Evolutionary conservation across 1,140 invertebrate species (phyloP).

Genomic region (Zaprionus davidi): DNA sequence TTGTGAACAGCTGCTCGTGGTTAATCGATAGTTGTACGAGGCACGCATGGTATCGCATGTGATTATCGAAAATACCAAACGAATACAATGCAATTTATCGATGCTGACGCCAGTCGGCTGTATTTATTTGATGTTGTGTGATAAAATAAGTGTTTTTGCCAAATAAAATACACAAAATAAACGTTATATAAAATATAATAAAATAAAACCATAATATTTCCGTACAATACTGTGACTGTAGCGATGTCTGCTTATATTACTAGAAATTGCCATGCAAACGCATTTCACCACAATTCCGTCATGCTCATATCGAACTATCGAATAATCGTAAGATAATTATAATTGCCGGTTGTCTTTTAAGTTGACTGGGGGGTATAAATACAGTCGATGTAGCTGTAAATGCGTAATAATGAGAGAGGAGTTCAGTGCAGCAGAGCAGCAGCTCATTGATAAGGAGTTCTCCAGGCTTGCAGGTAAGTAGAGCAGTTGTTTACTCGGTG

Average conservation of each 20-base stretch:
- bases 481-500: neutral
- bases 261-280: neutral
- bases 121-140: neutral
- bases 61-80: neutral
- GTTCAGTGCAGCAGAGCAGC: conserved; percentile 83
- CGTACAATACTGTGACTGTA: neutral
- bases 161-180: neutral
- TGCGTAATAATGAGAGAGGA: conserved; percentile 54
- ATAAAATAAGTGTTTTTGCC: neutral
- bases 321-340: conserved; percentile 12
- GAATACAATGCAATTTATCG: neutral
- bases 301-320: neutral
- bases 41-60: neutral
- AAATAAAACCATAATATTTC: neutral
- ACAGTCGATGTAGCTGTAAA: conserved; percentile 6
- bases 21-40: conserved; percentile 31
- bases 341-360: conserved; percentile 26
- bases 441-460: conserved; percentile 85
- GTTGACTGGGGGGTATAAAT: conserved; percentile 35
- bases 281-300: neutral
- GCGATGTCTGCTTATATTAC: neutral
- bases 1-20: conserved; percentile 22
- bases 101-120: neutral
- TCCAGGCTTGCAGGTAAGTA: conserved; percentile 85
- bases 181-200: neutral